Evolutionary conservation across 2,113 vertebrate species (phyloP).

Genomic region (Rhynchomys soricoides): DNA sequence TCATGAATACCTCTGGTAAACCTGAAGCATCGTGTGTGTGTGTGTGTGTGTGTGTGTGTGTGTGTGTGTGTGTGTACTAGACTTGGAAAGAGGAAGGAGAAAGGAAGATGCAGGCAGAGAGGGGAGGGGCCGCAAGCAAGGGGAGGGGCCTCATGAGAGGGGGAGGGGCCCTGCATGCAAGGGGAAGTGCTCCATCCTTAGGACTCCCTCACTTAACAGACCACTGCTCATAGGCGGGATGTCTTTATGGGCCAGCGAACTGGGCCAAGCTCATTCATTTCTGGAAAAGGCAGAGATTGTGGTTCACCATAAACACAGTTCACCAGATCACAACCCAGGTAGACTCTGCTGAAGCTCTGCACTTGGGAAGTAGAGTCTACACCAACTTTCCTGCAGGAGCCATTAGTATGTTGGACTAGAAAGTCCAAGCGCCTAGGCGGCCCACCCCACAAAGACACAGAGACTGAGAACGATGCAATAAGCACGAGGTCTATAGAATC

Average conservation of each 20-base stretch:
- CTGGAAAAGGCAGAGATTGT: background rate
- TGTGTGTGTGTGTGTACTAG: background rate
- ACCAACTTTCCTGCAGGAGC: background rate
- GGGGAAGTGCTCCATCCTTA: background rate
- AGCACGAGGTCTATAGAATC: too few species aligned
- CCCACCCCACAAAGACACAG: too few species aligned
- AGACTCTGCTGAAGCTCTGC: background rate
- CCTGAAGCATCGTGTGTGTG: background rate
- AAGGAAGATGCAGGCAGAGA: background rate
- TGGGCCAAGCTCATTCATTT: background rate
- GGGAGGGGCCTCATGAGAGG: background rate
- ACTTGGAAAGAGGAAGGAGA: background rate
- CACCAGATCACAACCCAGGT: background rate
- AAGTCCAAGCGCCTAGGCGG: too few species aligned
- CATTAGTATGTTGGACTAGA: too few species aligned
- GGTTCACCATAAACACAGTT: background rate
- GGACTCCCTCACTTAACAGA: background rate
- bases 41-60: background rate
- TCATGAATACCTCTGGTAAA: background rate
- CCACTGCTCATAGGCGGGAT: background rate
- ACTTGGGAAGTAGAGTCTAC: fast-evolving
- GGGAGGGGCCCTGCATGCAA: background rate
- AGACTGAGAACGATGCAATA: too few species aligned
- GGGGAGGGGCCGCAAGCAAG: background rate
- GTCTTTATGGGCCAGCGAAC: background rate